Conservation (phyloP, 2,888 invertebrate species). For the Andrena marginata region DNA sequence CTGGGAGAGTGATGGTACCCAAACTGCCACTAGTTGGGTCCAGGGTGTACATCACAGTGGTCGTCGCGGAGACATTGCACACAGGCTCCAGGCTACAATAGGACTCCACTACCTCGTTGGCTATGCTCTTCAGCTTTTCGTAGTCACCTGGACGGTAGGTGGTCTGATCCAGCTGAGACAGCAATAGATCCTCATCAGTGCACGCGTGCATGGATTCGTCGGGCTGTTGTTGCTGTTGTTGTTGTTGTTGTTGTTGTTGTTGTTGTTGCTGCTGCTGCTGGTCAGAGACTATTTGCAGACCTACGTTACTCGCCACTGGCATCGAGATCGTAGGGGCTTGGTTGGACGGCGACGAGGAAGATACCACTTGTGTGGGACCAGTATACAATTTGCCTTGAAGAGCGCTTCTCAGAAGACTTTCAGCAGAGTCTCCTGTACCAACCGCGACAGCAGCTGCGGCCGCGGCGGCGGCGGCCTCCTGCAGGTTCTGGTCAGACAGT, state of each 20-base stretch:
- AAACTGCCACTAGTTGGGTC: conserved; percentile 83
- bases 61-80: conserved; percentile 81
- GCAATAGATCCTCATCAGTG: conserved; percentile 89
- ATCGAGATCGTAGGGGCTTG: conserved; percentile 83
- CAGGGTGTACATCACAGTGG: conserved; percentile 84
- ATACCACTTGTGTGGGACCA: conserved; percentile 74
- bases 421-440: conserved; percentile 85
- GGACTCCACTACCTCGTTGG: conserved; percentile 92
- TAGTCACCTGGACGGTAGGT: conserved; percentile 91
- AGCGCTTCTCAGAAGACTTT: conserved; percentile 92
- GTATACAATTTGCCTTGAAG: conserved; percentile 91
- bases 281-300: conserved; percentile 75
- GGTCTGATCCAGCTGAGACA: conserved; percentile 89
- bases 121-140: conserved; percentile 93
- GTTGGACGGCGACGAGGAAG: conserved; percentile 78
- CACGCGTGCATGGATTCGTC: conserved; percentile 87
- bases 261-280: conserved; percentile 78
- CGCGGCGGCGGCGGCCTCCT: conserved; percentile 75
- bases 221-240: conserved; percentile 85
- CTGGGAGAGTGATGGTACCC: conserved; percentile 83
- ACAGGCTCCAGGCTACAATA: conserved; percentile 89
- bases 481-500: conserved; percentile 90
- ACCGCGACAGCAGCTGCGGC: conserved; percentile 72
- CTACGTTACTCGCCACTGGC: conserved; percentile 74
- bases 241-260: conserved; percentile 63